phyloP scores from a whole-genome alignment of 2,888 invertebrate species.

The Cetonia aurata region DNA sequence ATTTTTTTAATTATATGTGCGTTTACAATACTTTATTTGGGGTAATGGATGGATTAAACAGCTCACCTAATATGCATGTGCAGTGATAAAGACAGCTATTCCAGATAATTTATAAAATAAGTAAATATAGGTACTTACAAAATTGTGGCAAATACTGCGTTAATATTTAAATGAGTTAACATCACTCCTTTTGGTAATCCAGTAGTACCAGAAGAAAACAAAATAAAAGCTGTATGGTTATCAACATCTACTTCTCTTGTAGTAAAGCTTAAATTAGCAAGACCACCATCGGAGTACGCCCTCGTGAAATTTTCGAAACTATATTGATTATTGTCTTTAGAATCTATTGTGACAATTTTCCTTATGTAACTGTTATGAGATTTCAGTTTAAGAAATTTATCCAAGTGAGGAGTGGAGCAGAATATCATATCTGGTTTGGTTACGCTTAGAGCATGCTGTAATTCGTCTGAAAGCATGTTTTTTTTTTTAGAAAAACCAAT shows the following conservation, averaged over 20 bases:
- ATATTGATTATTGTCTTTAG: constrained; percentile 1
- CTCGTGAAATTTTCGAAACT: constrained; percentile 15
- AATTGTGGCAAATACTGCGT: constrained; percentile 23
- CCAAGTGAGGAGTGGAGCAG: constrained; percentile 19
- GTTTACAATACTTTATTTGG: no score
- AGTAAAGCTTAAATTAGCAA: background rate
- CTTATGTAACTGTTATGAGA: constrained; percentile 31
- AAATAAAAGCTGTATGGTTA: constrained; percentile 53
- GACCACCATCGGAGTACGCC: background rate
- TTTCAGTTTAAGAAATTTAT: constrained; percentile 34
- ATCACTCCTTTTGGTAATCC: constrained; percentile 78
- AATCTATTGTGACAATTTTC: constrained; percentile 32
- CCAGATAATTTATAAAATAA: no score
- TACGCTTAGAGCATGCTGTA: constrained; percentile 31
- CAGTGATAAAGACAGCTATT: no score
- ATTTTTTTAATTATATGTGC: no score
- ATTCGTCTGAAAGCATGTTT: constrained; percentile 30
- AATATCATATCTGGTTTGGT: constrained; percentile 39
- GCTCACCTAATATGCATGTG: no score
- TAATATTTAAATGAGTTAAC: constrained; percentile 71
- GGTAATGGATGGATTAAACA: no score
- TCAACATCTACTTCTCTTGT: constrained; percentile 41
- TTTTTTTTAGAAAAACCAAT: background rate
- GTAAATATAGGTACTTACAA: constrained; percentile 12
- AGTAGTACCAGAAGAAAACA: constrained; percentile 79